Evolutionary conservation across 2,888 invertebrate species (phyloP), one percentile per base, ranked within the genome.

Genomic region (Nipponacmea schrenckii): DNA sequence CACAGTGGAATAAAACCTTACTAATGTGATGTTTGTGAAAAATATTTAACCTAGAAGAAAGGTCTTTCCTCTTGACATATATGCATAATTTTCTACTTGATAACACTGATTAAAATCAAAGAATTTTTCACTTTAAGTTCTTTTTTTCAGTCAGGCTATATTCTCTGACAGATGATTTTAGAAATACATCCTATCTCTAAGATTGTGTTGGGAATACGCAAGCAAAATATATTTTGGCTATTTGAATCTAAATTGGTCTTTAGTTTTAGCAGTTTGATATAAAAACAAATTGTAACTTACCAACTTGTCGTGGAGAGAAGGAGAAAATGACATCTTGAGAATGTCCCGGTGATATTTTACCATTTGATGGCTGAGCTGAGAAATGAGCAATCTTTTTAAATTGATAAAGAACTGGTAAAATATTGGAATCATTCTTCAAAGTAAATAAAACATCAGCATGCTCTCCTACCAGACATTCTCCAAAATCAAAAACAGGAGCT

Each of bases 251-350:
- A n/a, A n/a, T n/a, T n/a, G n/a, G n/a, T n/a, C n/a, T n/a, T n/a
- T n/a, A n/a, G n/a, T n/a, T n/a, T n/a, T n/a, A n/a, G n/a, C n/a
- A n/a, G n/a, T n/a, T n/a, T n/a, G n/a, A 31, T 39, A 39, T 39
- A 5, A 39, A 39, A 1, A 39, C 7, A 64, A 27, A 26, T 2
- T 44, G 2, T 27, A 39, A 80, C 81, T 76, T 71, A 88, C 89
- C 89, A 74, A 83, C 85, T 84, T 88, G 88, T 72, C 86, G 86
- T 12, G 89, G 89, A 17, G 84, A 79, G 79, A 89, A 89, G n/a
- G 85, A 86, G 71, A 89, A 85, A 15, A 84, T 83, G 62, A 88
- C 80, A 78, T 86, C 86, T 71, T 86, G 84, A 20, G 82, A 77
- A 56, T 85, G 79, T 44, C 82, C 81, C 17, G 89, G 85, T 44